These are phyloP conservation scores for Heterodera schachtii DNA, from an alignment of 1,140 invertebrate species.

Conservation along the genomic window DNA sequence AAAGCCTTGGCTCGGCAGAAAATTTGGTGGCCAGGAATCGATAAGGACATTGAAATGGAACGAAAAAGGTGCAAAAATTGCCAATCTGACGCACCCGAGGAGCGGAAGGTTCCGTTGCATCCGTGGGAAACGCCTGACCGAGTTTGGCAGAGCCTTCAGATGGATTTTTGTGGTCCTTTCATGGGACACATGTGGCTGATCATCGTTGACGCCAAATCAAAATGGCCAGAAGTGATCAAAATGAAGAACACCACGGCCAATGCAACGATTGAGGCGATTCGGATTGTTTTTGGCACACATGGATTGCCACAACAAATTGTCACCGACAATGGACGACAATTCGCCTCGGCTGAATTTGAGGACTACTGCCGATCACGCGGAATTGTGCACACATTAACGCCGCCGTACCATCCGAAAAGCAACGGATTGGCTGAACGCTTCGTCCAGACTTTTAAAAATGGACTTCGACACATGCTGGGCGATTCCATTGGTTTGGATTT, in stretches of 20 bases:
- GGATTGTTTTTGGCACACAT: conserved; percentile 36
- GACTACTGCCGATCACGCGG: conserved; percentile 48
- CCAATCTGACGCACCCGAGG: neutral
- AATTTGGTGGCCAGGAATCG: conserved; percentile 23
- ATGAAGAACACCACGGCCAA: neutral
- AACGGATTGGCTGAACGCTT: conserved; percentile 64
- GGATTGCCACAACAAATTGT: conserved; percentile 59
- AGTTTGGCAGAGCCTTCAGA: conserved; percentile 61
- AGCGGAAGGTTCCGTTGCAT: neutral
- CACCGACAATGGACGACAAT: conserved; percentile 65
- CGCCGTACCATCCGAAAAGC: conserved; percentile 61
- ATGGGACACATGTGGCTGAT: conserved; percentile 42
- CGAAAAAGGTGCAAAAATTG: conserved; percentile 4
- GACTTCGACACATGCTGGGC: neutral
- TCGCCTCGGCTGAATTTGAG: conserved; percentile 60
- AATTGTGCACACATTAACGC: conserved; percentile 45
- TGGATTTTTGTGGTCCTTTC: conserved; percentile 67
- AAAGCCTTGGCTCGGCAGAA: conserved; percentile 45
- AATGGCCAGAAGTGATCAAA: conserved; percentile 14
- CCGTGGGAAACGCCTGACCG: conserved; percentile 16
- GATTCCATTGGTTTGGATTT: conserved; percentile 4
- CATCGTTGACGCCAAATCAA: neutral
- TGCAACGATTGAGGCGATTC: conserved; percentile 26
- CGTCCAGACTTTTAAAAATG: conserved; percentile 57
- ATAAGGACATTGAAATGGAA: conserved; percentile 12